A percentile compares a stretch with the other conserved stretches of the same genome.
Evolutionary conservation across 2,797 vertebrate species (phyloP).

Genomic region (Pagetopsis macropterus): DNA sequence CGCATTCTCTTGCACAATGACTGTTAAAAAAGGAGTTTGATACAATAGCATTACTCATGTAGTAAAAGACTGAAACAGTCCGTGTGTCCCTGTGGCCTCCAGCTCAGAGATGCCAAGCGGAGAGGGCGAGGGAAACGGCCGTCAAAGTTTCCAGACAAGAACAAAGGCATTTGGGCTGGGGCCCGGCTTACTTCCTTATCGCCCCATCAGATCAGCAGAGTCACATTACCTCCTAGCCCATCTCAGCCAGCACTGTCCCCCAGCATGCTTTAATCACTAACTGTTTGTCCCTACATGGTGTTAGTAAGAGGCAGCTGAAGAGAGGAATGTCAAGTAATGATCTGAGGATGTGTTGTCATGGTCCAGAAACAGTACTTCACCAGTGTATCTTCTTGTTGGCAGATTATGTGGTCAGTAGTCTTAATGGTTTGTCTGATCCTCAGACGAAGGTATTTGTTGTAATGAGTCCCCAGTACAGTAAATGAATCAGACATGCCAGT

Average conservation of each 20-base stretch:
- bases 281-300: conserved; percentile 63
- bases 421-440: conserved; percentile 3
- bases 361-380: conserved; percentile 37
- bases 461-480: background rate
- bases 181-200: conserved; percentile 87
- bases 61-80: background rate
- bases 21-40: background rate
- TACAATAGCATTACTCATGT: background rate
- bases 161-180: conserved; percentile 86
- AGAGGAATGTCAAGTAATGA: conserved; percentile 43
- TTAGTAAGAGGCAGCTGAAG: conserved; percentile 4
- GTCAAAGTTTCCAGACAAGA: conserved; percentile 79
- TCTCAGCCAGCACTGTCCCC: conserved; percentile 59
- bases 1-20: background rate
- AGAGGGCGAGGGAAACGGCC: conserved; percentile 44
- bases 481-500: background rate
- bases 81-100: conserved; percentile 12
- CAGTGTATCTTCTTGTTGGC: conserved; percentile 17
- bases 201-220: conserved; percentile 51
- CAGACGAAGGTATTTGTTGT: no score
- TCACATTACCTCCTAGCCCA: conserved; percentile 63
- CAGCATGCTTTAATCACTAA: conserved; percentile 34
- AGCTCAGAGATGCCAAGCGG: conserved; percentile 27
- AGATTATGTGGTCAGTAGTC: conserved; percentile 17
- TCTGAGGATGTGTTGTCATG: conserved; percentile 58